Percentiles rank a stretch among this genome's conserved stretches.
Evolutionary conservation across 2,888 invertebrate genomes (phyloP).

Genomic region (Synergus itoensis): DNA sequence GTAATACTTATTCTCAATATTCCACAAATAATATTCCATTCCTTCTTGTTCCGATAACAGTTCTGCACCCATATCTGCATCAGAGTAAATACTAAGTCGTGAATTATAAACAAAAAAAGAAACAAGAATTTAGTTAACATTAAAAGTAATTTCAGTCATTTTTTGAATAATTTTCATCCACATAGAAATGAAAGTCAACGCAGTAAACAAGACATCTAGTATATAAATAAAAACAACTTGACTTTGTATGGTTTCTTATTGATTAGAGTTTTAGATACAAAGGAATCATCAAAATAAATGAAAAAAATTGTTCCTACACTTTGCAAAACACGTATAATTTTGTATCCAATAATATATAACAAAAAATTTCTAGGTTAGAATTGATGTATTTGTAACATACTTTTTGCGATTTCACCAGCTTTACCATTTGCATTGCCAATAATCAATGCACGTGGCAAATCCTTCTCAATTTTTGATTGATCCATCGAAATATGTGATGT

Average conservation of each 20-base stretch:
- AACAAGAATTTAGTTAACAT: no score
- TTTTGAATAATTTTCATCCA: no score
- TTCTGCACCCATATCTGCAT: conserved; percentile 69
- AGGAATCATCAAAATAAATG: not conserved
- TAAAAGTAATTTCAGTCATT: no score
- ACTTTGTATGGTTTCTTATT: not conserved
- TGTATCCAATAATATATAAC: not conserved
- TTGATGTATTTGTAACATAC: conserved; percentile 60
- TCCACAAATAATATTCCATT: conserved; percentile 78
- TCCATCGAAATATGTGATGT: not conserved
- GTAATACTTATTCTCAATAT: conserved; percentile 87
- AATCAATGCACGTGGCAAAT: conserved; percentile 70
- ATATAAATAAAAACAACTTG: no score
- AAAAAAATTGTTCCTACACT: not conserved
- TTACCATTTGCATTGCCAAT: conserved; percentile 65
- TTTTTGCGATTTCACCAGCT: conserved; percentile 67
- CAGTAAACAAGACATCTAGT: no score
- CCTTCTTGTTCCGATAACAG: conserved; percentile 66
- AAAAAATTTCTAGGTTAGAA: conserved; percentile 41
- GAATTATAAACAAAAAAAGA: not conserved
- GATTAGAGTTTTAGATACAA: not conserved
- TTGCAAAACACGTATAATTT: not conserved
- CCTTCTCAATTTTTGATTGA: conserved; percentile 48
- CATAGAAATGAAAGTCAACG: no score
- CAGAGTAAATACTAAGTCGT: conserved; percentile 26